Evolutionary conservation across 2,113 vertebrate species (phyloP).

Genomic region (Chaetura pelagica): DNA sequence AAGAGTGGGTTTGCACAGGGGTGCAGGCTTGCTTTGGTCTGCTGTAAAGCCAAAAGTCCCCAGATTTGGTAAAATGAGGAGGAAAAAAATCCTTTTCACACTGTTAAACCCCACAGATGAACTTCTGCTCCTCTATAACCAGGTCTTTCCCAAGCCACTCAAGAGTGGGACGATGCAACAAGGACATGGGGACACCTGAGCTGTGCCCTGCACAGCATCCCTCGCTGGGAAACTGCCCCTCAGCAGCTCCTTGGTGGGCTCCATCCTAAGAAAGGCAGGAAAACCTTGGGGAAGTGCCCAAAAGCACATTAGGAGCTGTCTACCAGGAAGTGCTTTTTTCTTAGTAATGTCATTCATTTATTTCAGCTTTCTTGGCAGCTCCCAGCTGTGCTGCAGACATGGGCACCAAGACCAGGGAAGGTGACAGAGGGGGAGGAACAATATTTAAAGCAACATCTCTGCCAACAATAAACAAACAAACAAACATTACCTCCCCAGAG

Average conservation of each 20-base stretch:
- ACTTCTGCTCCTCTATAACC: background rate
- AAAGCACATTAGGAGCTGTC: background rate
- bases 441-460: background rate
- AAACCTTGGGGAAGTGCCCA: background rate
- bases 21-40: too few species aligned
- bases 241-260: background rate
- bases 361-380: background rate
- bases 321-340: background rate
- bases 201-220: background rate
- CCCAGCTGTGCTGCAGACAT: background rate
- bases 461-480: background rate
- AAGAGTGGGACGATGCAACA: accelerated
- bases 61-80: background rate
- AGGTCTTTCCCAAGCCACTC: background rate
- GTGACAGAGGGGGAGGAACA: too few species aligned
- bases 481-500: background rate
- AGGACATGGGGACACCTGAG: accelerated
- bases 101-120: background rate
- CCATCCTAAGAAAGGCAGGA: background rate
- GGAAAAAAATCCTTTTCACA: background rate
- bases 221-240: accelerated
- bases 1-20: background rate
- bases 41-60: background rate
- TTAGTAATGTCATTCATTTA: background rate
- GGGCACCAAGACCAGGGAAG: accelerated